These are phyloP conservation scores for Tragelaphus imberbis DNA, from an alignment of 2,113 vertebrate species.

Conservation along the genomic window DNA sequence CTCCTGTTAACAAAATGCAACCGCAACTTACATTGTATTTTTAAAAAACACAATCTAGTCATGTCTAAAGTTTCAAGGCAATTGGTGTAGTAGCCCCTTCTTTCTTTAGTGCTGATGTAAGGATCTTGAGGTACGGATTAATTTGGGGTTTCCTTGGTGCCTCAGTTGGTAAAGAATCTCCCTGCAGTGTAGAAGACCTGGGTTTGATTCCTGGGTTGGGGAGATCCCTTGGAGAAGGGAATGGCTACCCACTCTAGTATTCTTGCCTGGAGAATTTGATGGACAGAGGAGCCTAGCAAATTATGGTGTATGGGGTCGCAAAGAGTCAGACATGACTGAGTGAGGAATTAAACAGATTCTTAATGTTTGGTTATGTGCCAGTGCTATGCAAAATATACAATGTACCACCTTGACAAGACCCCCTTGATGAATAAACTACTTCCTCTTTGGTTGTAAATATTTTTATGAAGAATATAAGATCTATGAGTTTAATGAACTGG, in stretches of 20 bases:
- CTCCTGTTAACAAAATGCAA: not conserved
- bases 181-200: not conserved
- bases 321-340: not conserved
- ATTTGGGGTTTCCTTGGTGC: not conserved
- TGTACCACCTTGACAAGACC: not conserved
- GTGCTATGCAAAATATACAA: not conserved
- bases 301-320: not conserved
- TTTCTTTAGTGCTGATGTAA: not conserved
- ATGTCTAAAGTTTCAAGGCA: not conserved
- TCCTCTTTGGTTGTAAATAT: constrained; percentile 42
- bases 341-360: not conserved
- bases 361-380: not conserved
- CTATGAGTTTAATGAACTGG: not conserved
- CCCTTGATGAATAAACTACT: not conserved
- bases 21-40: not conserved
- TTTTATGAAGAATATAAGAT: not conserved
- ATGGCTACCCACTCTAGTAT: not conserved
- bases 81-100: not conserved
- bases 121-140: not conserved
- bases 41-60: not conserved
- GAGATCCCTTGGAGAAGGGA: not conserved
- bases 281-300: not conserved
- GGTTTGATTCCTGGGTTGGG: accelerated
- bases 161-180: not conserved
- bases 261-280: not conserved